Evolutionary conservation across 2,113 vertebrate species (phyloP).

Genomic region (Ptychochromis oligacanthus): DNA sequence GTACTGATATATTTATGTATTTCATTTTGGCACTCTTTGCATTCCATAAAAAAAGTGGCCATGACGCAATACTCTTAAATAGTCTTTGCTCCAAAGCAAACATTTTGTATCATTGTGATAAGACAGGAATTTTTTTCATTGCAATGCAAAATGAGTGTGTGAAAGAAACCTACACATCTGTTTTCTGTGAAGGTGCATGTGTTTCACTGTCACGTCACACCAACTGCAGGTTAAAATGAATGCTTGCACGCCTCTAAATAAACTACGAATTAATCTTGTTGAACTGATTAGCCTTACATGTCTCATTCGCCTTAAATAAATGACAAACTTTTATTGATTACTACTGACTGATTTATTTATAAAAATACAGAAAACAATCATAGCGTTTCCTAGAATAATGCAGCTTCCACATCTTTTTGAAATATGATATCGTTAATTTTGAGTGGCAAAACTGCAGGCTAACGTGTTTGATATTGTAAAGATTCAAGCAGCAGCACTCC

Average conservation of each 20-base stretch:
- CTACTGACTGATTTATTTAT: background rate
- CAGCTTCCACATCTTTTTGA: background rate
- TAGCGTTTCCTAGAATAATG: no score
- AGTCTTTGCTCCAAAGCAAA: no score
- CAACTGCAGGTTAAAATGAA: background rate
- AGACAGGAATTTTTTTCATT: background rate
- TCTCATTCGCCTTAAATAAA: background rate
- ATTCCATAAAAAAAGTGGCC: no score
- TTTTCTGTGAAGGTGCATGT: background rate
- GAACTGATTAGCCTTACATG: background rate
- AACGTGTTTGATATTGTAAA: no score
- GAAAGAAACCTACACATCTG: background rate
- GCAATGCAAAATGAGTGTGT: background rate
- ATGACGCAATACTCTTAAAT: no score
- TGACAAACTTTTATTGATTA: background rate
- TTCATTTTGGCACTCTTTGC: no score
- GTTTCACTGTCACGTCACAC: background rate
- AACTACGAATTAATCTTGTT: background rate
- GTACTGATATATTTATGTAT: no score
- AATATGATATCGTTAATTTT: background rate
- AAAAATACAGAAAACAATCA: background rate
- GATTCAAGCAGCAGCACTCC: background rate
- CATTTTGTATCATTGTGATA: background rate
- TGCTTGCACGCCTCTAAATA: background rate
- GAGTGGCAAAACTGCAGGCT: background rate